These are phyloP conservation scores for Pygmarrhopalites habei DNA, from an alignment of 1,140 invertebrate species.

Conservation along the genomic window DNA sequence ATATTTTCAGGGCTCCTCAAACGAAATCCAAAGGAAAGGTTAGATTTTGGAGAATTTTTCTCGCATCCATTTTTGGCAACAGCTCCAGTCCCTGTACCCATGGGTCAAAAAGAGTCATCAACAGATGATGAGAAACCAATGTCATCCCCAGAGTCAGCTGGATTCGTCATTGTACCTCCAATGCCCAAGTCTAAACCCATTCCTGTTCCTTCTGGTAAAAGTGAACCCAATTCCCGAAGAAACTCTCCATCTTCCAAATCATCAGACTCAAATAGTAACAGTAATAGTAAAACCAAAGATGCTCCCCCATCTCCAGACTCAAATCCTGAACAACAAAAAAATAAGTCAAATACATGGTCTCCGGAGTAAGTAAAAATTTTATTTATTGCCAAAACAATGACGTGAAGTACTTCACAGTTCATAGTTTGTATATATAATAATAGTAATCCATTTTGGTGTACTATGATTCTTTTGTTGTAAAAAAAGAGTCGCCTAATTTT, in stretches of 20 bases:
- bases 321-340: conserved; percentile 10
- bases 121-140: conserved; percentile 32
- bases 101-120: conserved; percentile 23
- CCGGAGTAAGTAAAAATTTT: too few species aligned
- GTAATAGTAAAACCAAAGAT: conserved; percentile 10
- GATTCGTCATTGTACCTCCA: conserved; percentile 73
- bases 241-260: conserved; percentile 29
- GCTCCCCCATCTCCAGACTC: conserved; percentile 7
- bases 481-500: too few species aligned
- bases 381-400: too few species aligned
- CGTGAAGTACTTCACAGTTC: too few species aligned
- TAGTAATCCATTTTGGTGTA: too few species aligned
- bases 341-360: conserved; percentile 26
- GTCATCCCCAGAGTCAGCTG: conserved; percentile 36
- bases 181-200: conserved; percentile 39
- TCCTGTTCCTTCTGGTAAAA: conserved; percentile 36
- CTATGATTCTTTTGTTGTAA: too few species aligned
- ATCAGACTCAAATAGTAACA: conserved; percentile 15
- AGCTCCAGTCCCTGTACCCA: conserved; percentile 40
- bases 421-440: too few species aligned
- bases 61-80: conserved; percentile 74
- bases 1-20: too few species aligned
- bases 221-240: conserved; percentile 31
- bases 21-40: conserved; percentile 86
- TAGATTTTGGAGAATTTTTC: conserved; percentile 93